phyloP scores from a whole-genome alignment of 2,888 invertebrate genomes.

The Gryllus longicercus region DNA sequence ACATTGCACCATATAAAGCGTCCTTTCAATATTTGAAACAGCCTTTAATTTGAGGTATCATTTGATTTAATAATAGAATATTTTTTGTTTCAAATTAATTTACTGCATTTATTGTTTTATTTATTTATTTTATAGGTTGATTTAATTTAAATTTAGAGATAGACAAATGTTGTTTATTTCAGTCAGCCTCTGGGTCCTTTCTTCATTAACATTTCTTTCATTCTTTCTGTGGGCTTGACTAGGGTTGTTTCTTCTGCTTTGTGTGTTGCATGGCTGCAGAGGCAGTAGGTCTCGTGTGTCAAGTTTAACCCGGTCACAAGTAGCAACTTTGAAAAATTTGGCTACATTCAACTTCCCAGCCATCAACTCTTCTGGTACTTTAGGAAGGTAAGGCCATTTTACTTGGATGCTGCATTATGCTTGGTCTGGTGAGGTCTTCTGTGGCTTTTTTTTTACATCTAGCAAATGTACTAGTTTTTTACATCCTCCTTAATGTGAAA shows the following conservation, averaged over 20 bases:
- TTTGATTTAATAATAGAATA: too few relatives aligned
- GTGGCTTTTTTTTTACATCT: too few relatives aligned
- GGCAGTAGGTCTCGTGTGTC: slow-evolving; percentile 55
- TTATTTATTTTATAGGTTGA: background rate
- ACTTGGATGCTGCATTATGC: too few relatives aligned
- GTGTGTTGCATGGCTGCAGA: slow-evolving; percentile 35
- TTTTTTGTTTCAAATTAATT: too few relatives aligned
- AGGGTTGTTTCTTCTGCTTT: slow-evolving; percentile 24
- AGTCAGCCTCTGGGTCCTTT: background rate
- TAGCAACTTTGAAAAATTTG: slow-evolving; percentile 54
- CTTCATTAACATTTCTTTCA: background rate
- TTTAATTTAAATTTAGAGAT: background rate
- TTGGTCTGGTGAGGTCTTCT: too few relatives aligned
- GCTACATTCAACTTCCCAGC: slow-evolving; percentile 55
- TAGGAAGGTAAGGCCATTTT: slow-evolving; percentile 47
- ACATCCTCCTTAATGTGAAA: too few relatives aligned
- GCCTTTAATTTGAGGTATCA: too few relatives aligned
- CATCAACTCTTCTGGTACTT: slow-evolving; percentile 42
- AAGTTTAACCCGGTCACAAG: slow-evolving; percentile 56
- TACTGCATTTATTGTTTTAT: too few relatives aligned
- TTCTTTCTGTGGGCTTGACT: background rate
- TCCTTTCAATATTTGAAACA: too few relatives aligned
- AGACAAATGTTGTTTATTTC: background rate
- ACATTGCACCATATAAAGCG: too few relatives aligned
- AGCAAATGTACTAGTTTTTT: too few relatives aligned